Evolutionary conservation across 2,888 invertebrate genomes (phyloP).

Genomic region (Epinotia demarniana): DNA sequence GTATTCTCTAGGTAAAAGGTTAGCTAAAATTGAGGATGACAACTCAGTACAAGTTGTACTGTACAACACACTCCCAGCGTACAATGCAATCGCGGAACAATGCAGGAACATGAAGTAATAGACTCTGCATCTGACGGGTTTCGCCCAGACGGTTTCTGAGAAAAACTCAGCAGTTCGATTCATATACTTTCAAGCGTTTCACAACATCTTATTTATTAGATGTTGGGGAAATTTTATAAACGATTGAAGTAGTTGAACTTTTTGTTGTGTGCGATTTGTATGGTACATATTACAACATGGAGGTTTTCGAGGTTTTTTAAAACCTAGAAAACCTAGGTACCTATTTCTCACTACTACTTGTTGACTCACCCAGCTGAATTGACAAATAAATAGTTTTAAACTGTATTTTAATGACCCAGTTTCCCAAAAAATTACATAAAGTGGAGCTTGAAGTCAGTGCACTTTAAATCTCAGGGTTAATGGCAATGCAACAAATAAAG

Average conservation of each 20-base stretch:
- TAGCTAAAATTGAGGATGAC: conserved; percentile 12
- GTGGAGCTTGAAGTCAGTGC: not conserved
- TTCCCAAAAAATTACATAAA: not conserved
- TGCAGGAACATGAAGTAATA: conserved; percentile 21
- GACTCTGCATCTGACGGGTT: conserved; percentile 19
- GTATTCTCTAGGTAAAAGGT: conserved; percentile 1
- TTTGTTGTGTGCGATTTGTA: too few relatives aligned
- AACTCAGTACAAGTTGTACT: too few relatives aligned
- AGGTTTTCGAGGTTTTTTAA: too few relatives aligned
- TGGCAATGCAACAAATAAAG: not conserved
- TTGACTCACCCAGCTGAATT: too few relatives aligned
- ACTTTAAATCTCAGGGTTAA: not conserved
- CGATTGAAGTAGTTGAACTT: not conserved
- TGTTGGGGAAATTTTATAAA: not conserved
- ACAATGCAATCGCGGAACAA: conserved; percentile 21
- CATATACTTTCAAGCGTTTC: not conserved
- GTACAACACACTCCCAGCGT: conserved; percentile 2
- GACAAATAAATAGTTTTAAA: not conserved
- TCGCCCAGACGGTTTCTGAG: not conserved
- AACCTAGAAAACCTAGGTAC: too few relatives aligned
- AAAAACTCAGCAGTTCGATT: conserved; percentile 11
- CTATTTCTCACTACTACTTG: too few relatives aligned
- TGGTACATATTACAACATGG: too few relatives aligned
- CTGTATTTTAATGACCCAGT: not conserved
- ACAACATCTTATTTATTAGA: not conserved